Evolutionary conservation across 2,797 vertebrate species (phyloP).

Genomic region (Chelmon rostratus): DNA sequence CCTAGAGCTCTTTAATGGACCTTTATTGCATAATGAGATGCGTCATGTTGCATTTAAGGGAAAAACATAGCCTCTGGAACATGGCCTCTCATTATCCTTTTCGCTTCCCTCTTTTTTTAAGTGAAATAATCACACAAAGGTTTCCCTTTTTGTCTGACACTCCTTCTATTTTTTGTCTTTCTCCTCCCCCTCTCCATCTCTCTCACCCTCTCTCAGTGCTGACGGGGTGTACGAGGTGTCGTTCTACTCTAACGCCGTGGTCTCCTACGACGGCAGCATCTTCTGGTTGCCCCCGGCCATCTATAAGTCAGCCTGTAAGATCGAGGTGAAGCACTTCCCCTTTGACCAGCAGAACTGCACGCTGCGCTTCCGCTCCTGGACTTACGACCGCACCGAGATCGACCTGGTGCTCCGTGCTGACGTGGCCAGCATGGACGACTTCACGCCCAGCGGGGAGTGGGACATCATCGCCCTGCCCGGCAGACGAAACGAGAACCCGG

Average conservation of each 20-base stretch:
- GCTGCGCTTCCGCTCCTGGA: constrained; percentile 97
- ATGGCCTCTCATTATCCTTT: constrained; percentile 15
- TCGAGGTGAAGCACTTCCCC: constrained; percentile 98
- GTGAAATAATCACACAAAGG: background rate
- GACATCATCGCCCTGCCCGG: constrained; percentile 97
- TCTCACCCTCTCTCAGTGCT: constrained; percentile 81
- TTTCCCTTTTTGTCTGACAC: constrained; percentile 33
- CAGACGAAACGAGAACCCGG: constrained; percentile 94
- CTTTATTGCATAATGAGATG: constrained; percentile 38
- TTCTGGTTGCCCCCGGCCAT: constrained; percentile 98
- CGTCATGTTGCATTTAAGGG: constrained; percentile 6
- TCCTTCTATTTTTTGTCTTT: background rate
- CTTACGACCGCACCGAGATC: constrained; percentile 96
- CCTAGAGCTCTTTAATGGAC: constrained; percentile 16
- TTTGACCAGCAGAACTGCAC: constrained; percentile 99
- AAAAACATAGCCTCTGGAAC: constrained; percentile 11
- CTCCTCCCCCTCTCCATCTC: constrained; percentile 1
- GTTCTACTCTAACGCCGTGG: constrained; percentile 97
- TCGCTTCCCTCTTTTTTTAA: background rate
- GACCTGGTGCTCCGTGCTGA: constrained; percentile 95
- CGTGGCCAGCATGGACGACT: constrained; percentile 97
- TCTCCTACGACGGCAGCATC: constrained; percentile 95
- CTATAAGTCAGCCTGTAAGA: constrained; percentile 98
- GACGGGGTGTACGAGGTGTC: constrained; percentile 98
- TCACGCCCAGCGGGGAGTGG: constrained; percentile 98